These are phyloP conservation scores for Drosophila yooni DNA, from an alignment of 2,888 invertebrate species.

Conservation along the genomic window DNA sequence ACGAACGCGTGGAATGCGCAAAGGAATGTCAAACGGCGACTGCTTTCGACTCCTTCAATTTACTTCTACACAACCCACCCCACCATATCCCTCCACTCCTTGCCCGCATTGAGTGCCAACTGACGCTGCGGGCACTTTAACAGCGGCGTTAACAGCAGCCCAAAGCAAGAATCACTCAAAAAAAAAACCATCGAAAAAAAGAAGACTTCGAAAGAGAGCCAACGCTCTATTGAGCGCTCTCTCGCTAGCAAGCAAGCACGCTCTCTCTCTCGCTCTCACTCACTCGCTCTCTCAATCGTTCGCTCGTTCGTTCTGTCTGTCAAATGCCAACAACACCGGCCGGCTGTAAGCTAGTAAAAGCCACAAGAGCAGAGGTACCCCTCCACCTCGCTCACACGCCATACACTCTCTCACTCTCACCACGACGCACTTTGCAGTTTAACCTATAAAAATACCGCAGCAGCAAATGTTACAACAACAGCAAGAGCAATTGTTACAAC, in stretches of 20 bases:
- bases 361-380: conserved; percentile 23
- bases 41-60: conserved; percentile 1
- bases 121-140: conserved; percentile 41
- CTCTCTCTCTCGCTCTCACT: conserved; percentile 1
- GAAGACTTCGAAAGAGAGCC: background rate
- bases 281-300: conserved; percentile 7
- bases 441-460: conserved; percentile 79
- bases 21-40: conserved; percentile 62
- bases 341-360: conserved; percentile 75
- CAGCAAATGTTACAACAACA: conserved; percentile 40
- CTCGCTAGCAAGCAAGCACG: background rate
- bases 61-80: background rate
- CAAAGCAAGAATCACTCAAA: conserved; percentile 60
- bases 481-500: conserved; percentile 44
- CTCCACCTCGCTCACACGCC: conserved; percentile 4
- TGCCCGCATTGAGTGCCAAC: conserved; percentile 43
- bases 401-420: conserved; percentile 4
- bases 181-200: background rate
- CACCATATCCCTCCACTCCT: background rate
- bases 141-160: conserved; percentile 51
- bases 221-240: conserved; percentile 40
- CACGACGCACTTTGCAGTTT: conserved; percentile 73
- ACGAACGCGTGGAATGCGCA: conserved; percentile 64
- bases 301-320: conserved; percentile 21
- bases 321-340: conserved; percentile 74